These are phyloP conservation scores for Cheilosia vernalis DNA, from an alignment of 2,888 invertebrate species.

Conservation along the genomic window DNA sequence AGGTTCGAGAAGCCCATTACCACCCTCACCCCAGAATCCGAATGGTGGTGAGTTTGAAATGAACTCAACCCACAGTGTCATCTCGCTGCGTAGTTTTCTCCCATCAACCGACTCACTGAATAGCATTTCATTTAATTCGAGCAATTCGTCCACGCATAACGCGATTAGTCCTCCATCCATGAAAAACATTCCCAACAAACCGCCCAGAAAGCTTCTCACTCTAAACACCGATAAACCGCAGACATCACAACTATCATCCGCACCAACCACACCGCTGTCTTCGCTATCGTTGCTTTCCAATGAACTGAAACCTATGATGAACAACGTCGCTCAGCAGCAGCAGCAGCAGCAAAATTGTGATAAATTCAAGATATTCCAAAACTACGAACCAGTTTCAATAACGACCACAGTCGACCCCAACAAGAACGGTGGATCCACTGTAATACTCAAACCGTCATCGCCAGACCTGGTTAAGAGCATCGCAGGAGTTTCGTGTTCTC, in stretches of 20 bases:
- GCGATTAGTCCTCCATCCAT: constrained; percentile 55
- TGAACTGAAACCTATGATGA: constrained; percentile 67
- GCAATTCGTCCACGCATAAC: constrained; percentile 62
- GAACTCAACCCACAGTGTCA: constrained; percentile 81
- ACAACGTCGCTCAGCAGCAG: constrained; percentile 31
- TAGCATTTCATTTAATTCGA: constrained; percentile 78
- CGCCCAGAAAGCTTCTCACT: constrained; percentile 81
- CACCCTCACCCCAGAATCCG: constrained; percentile 85
- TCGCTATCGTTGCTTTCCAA: constrained; percentile 58
- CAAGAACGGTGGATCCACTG: constrained; percentile 80
- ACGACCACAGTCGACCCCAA: constrained; percentile 81
- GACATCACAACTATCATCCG: constrained; percentile 68
- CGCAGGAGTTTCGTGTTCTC: constrained; percentile 69
- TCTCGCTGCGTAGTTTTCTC: constrained; percentile 80
- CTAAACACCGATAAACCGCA: constrained; percentile 75
- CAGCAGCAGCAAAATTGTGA: constrained; percentile 77
- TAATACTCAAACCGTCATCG: constrained; percentile 80
- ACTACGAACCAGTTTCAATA: constrained; percentile 82
- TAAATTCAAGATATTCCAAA: constrained; percentile 82
- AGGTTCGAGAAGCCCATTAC: constrained; percentile 91
- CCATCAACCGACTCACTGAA: constrained; percentile 82
- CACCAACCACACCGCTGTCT: constrained; percentile 61
- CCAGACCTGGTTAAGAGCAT: constrained; percentile 77
- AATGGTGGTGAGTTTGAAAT: constrained; percentile 80
- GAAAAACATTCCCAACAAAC: constrained; percentile 82